A percentile compares a stretch with the other conserved stretches of the same genome.
Evolutionary conservation across 2,888 invertebrate genomes (phyloP).

Genomic region (Laspeyria flexula): DNA sequence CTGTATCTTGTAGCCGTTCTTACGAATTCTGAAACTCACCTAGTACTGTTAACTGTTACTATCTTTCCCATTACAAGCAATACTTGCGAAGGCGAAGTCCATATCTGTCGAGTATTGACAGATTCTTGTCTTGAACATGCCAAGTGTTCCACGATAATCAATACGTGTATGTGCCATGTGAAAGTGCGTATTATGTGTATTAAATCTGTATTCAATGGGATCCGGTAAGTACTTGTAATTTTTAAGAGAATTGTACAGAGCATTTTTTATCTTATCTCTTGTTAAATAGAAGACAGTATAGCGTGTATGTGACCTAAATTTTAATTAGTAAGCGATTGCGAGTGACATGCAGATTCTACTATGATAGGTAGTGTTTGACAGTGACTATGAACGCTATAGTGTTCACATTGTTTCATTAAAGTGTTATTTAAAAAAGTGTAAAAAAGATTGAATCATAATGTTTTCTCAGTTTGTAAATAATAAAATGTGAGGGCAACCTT

Average conservation of each 20-base stretch:
- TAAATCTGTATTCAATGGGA: conserved; percentile 58
- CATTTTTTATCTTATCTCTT: conserved; percentile 1
- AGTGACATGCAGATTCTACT: not conserved
- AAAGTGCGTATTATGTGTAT: conserved; percentile 56
- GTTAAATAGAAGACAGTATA: not conserved
- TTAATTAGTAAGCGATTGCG: not conserved
- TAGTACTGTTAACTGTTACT: conserved; percentile 46
- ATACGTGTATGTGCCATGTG: conserved; percentile 31
- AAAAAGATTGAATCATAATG: no score
- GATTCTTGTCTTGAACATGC: conserved; percentile 14
- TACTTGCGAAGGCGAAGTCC: conserved; percentile 30
- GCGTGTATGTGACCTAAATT: not conserved
- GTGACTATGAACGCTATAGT: not conserved
- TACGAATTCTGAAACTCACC: conserved; percentile 44
- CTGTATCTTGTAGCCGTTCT: conserved; percentile 48
- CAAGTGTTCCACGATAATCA: conserved; percentile 25
- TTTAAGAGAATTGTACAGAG: not conserved
- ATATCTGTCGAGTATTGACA: conserved; percentile 20
- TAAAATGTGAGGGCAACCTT: no score
- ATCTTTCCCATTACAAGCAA: conserved; percentile 55
- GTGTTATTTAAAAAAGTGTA: not conserved
- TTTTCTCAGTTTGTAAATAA: no score
- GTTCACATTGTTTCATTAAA: not conserved
- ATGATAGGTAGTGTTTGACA: conserved; percentile 17
- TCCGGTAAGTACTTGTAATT: conserved; percentile 49